Base-by-base conservation (phyloP, 1,140 invertebrate species). In the Aphaenogaster floridana region DNA sequence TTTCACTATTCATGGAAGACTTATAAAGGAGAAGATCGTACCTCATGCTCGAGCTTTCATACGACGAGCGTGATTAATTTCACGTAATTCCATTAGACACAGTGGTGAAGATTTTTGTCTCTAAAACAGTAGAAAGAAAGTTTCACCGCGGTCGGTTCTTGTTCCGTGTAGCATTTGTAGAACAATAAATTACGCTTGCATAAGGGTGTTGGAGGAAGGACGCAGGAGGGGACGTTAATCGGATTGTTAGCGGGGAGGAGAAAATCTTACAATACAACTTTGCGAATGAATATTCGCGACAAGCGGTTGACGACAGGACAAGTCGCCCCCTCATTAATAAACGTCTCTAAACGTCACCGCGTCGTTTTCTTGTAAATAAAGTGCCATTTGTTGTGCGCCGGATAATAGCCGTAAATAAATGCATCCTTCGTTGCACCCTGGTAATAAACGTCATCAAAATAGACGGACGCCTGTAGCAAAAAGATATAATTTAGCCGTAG, bases 151-250 rank as follows among this genome's bases (percentile, higher is more conserved):
- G 68, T 84, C 59, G 50, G n/a, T 74, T 66, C 45, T 57, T 81
- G 52, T 45, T 63, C 13, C 50, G 52, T 34, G 42, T 28, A 83
- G 36, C 54, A 61, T 39, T 69, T 69, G 52, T 54, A 42, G 17
- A 91, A 90, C 81, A 90, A 91, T 86, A 86, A 90, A 88, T 90
- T 90, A 83, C 61, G 36, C 88, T 89, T 85, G 78, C 74, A 84
- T 66, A 59, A 81, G 50, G 34, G 34, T 11, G 39, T 45, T 13
- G 59, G 15, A 34, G 21, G 39, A 11, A n/a, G 34, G 42, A 28
- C 2, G 9, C 11, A 0, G n/a, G 57, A 57, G 21, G 11, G 52
- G 69, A 61, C 76, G 78, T 45, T 91, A 91, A 91, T 91, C 90
- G 87, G 87, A 91, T 91, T 89, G 84, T 77, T 85, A 77, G 83